A percentile compares a stretch with the other conserved stretches of the same genome.
Evolutionary conservation across 2,113 vertebrate genomes (phyloP).

Genomic region (Microcebus murinus): DNA sequence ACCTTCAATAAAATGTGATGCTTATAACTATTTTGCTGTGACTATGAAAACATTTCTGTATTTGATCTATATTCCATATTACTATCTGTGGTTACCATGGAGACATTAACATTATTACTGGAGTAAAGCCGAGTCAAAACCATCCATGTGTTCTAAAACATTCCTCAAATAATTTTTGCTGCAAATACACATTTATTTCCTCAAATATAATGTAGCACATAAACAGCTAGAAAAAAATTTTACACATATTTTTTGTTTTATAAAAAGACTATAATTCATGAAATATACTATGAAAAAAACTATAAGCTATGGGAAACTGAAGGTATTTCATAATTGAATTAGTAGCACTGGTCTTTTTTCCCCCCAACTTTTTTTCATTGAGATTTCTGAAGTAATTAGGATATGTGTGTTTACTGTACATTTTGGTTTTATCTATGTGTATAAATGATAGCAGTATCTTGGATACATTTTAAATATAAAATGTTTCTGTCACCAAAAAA

Average conservation of each 20-base stretch:
- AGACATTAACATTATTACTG: not conserved
- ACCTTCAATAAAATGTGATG: not conserved
- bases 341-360: not conserved
- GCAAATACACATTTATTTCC: constrained; percentile 9
- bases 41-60: not conserved
- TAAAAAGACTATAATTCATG: not conserved
- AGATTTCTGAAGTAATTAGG: constrained; percentile 25
- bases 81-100: not conserved
- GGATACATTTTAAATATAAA: constrained; percentile 33
- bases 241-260: constrained; percentile 21
- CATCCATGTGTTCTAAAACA: constrained; percentile 1
- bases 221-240: not conserved
- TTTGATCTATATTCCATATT: not conserved
- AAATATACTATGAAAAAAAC: constrained; percentile 31
- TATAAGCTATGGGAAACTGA: not conserved
- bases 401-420: not conserved
- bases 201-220: not conserved
- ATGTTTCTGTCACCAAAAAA: not conserved
- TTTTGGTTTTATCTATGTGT: constrained; percentile 30
- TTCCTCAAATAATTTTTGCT: constrained; percentile 28
- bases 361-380: not conserved
- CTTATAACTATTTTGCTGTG: not conserved
- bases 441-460: not conserved
- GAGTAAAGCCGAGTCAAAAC: constrained; percentile 2
- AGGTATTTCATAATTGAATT: constrained; percentile 26